phyloP scores from a whole-genome alignment of 2,113 vertebrate species.

The Odocoileus hemionus region DNA sequence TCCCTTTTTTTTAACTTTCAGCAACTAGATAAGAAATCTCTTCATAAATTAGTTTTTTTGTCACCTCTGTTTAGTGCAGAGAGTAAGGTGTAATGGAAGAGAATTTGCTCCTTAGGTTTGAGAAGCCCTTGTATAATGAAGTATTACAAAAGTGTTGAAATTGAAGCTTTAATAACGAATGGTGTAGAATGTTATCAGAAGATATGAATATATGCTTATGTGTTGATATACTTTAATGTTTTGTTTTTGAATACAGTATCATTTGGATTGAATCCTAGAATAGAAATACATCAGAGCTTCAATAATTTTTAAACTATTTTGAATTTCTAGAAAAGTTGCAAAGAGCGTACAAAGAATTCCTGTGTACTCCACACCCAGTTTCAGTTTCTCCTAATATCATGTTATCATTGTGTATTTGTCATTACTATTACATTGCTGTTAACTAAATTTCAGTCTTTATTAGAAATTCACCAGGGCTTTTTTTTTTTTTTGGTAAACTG shows the following conservation, averaged over 20 bases:
- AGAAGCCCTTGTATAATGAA: not conserved
- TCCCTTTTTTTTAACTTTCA: not conserved
- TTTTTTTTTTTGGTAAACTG: not conserved
- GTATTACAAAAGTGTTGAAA: not conserved
- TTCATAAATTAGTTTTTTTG: not conserved
- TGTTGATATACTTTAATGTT: not conserved
- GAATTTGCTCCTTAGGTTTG: not conserved
- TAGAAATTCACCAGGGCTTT: not conserved
- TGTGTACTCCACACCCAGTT: not conserved
- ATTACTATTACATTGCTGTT: not conserved
- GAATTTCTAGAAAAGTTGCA: not conserved
- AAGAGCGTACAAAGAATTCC: not conserved
- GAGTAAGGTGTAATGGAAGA: not conserved
- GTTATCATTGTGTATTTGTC: not conserved
- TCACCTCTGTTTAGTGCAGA: not conserved
- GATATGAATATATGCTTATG: not conserved
- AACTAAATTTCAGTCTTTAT: not conserved
- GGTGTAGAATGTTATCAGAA: not conserved
- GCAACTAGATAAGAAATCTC: not conserved
- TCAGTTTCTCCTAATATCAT: not conserved
- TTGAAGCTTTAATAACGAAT: not conserved
- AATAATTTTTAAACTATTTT: not conserved
- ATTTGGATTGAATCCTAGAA: not conserved
- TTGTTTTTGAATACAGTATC: not conserved
- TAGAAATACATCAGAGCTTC: not conserved